Evolutionary conservation across 2,113 vertebrate species (phyloP), one percentile per base, ranked within the genome.

Genomic region (Peromyscus polionotus): DNA sequence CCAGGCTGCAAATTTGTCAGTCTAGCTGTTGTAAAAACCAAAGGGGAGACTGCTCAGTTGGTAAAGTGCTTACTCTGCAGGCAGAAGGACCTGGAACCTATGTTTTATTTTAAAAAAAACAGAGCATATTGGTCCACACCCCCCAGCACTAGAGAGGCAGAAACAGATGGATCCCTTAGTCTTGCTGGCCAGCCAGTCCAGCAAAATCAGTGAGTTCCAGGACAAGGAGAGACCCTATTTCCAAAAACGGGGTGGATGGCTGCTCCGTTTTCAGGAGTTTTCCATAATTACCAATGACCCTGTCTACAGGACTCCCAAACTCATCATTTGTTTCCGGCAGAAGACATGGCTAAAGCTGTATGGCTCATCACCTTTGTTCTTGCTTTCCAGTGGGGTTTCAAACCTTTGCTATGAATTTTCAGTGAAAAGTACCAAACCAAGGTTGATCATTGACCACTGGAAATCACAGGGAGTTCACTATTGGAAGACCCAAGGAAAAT

Each of bases 351-450:
- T 42, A 98, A 99, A 86, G 98, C 98, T 96, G 99, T 99, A 98
- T 99, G 99, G 99, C 96, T 99, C 94, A 95, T 99, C 95, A 99
- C 98, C 45, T 99, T 98, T 13, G 98, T 99, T 6, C 99, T 98
- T 76, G 98, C 98, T 0, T 99, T 99, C 99, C 97, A 99, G 99
- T 48, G 98, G 99, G 70, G 99, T 98, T 99, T 67, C 98, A 99
- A 91, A 99, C 99, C 93, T 98, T 99, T 48, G 98, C 97, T 22
- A 97, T 98, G 99, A 95, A 97, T 98, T 85, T 99, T 99, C 80
- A 98, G 99, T 94, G 99, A 99, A 98, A 99, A 99, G 97, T 98
- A 99, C 98, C 99, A 99, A 99, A 98, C 98, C 63, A 98, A 99
- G 98, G 99, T 99, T 77, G 99, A 99, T 97, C 98, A 98, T 59